Conservation (phyloP, 2,113 vertebrate species). For the Sakesphorus luctuosus region DNA sequence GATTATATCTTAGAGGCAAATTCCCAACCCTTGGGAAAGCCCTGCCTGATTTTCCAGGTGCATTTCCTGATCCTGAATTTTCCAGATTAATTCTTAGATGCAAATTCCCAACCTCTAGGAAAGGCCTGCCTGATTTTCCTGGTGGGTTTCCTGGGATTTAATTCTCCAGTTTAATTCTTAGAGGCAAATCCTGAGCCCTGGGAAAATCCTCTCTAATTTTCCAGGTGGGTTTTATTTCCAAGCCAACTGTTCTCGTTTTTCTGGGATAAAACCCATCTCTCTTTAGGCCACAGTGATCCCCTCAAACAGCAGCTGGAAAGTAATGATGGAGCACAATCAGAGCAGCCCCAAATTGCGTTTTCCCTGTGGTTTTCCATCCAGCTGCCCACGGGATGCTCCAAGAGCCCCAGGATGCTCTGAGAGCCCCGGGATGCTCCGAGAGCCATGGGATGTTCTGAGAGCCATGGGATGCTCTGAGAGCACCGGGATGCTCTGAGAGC, state of each 20-base stretch:
- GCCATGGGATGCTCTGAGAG: no score
- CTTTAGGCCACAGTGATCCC: neutral
- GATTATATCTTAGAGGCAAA: neutral
- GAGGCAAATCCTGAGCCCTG: neutral
- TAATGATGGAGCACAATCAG: neutral
- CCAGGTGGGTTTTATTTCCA: neutral
- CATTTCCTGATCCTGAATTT: neutral
- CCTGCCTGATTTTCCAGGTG: neutral
- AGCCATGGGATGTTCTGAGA: no score
- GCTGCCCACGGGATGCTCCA: neutral
- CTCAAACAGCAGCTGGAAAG: accelerated
- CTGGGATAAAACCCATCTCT: neutral
- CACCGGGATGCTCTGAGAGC: no score
- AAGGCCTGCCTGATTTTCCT: neutral
- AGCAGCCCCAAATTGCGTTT: neutral
- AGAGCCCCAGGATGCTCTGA: neutral
- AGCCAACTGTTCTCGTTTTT: neutral
- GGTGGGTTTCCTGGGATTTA: neutral
- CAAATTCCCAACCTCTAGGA: neutral
- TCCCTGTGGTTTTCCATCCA: accelerated
- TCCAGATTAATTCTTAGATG: neutral
- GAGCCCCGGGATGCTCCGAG: no score
- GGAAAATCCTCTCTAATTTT: neutral
- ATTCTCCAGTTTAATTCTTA: neutral
- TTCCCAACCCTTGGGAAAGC: neutral